Evolutionary conservation across 1,140 invertebrate species (phyloP), one percentile per base, ranked within the genome.

Genomic region (Heliconius himera): DNA sequence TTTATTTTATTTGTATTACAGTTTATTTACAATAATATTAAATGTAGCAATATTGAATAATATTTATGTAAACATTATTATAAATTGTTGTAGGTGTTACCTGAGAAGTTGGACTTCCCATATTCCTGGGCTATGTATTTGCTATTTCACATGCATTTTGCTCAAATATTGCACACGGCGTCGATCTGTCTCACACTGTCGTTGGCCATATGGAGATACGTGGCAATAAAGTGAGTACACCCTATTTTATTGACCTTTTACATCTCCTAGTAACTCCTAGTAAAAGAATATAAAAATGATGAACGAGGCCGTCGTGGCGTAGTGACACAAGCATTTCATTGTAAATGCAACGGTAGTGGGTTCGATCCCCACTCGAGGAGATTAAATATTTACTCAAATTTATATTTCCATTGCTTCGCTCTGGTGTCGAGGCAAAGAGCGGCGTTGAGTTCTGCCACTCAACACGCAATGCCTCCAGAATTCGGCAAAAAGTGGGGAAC

Each of bases 181-280:
- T 98, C 97, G n/a, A 98, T 98, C 79, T 98, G 97, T 88, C 94
- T 98, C 79, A 98, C 98, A 0, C 96, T 99, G 0, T 96, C 97
- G 0, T 89, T 98, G 70, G 98, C 98, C 11, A 96, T 98, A 73
- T 95, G 94, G 94, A 92, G 94, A 86, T 95, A 95, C 79, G 84
- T 95, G 20, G 94, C 94, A 11, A 95, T 95, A 79, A 94, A 94
- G 94, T 95, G 81, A 90, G 91, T 77, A 33, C 66, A 74, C 70
- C 26, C 26, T 70, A 4, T 70, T 79, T 78, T 78, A 78, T 78
- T 74, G 20, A 22, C 26, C 29, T 73, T 73, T 78, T 74, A 74
- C 38, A 16, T 29, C 11, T 13, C 9, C 3, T n/a, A n/a, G 4
- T 66, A 66, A 29, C 9, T 66, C 3, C n/a, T 29, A 0, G 8